Evolutionary conservation across 2,888 invertebrate genomes (phyloP).

Genomic region (Drosophila mimica): DNA sequence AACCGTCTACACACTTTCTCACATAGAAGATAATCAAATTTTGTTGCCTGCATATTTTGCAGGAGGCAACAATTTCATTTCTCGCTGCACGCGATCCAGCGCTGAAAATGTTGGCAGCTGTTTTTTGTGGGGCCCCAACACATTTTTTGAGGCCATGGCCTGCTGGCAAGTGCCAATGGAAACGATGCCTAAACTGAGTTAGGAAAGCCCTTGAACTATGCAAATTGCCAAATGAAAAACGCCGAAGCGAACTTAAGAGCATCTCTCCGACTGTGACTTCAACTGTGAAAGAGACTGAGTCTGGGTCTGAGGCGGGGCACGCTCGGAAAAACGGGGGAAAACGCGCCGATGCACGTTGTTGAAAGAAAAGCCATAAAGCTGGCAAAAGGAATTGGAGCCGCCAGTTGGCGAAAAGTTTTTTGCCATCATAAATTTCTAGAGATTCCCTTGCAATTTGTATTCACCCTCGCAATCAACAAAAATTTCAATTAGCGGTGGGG

Average conservation of each 20-base stretch:
- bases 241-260: conserved; percentile 49
- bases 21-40: conserved; percentile 57
- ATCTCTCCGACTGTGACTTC: conserved; percentile 8
- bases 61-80: conserved; percentile 68
- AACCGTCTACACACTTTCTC: neutral
- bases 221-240: conserved; percentile 70
- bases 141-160: conserved; percentile 28
- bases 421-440: conserved; percentile 11
- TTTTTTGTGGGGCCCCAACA: conserved; percentile 8
- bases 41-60: conserved; percentile 51
- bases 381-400: conserved; percentile 6
- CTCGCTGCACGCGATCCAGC: conserved; percentile 28
- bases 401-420: conserved; percentile 25
- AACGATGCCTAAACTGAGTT: conserved; percentile 55
- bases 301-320: neutral
- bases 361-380: conserved; percentile 16
- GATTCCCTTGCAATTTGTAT: conserved; percentile 20
- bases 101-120: conserved; percentile 52
- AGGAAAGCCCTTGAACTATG: conserved; percentile 72
- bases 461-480: conserved; percentile 27
- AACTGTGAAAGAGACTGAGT: neutral
- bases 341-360: conserved; percentile 46
- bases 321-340: conserved; percentile 12
- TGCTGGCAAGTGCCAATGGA: conserved; percentile 46
- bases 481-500: conserved; percentile 60